phyloP scores from a whole-genome alignment of 2,888 invertebrate species.

The Salticus scenicus region DNA sequence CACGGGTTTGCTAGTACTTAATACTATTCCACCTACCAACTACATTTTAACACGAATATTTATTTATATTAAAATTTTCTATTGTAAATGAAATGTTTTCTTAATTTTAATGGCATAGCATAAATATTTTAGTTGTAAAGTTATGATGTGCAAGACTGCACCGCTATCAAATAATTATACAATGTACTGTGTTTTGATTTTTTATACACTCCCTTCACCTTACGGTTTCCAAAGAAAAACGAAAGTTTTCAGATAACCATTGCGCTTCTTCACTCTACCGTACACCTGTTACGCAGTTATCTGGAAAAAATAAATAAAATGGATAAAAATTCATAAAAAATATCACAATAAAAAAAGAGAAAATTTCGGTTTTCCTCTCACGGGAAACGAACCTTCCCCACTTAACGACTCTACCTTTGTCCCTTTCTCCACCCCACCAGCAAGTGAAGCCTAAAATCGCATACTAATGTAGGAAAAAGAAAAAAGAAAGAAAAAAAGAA shows the following conservation, averaged over 20 bases:
- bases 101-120: too few species aligned
- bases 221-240: background rate
- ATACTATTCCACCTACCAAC: too few species aligned
- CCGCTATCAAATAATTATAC: too few species aligned
- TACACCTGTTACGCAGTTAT: conserved; percentile 23
- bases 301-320: background rate
- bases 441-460: conserved; percentile 36
- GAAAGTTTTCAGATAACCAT: conserved; percentile 21
- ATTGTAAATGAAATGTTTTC: too few species aligned
- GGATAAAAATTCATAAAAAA: background rate
- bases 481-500: background rate
- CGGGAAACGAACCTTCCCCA: conserved; percentile 31
- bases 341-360: background rate
- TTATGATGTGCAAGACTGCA: too few species aligned
- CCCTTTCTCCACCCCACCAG: background rate
- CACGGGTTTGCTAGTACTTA: too few species aligned
- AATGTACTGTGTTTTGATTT: too few species aligned
- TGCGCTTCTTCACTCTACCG: background rate
- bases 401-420: background rate
- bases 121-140: too few species aligned
- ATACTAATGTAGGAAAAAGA: background rate
- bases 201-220: background rate
- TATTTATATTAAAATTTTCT: too few species aligned
- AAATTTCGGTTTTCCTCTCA: conserved; percentile 27
- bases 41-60: too few species aligned